Conservation (phyloP, 2,113 vertebrate species). For the Amblyornis subalaris region DNA sequence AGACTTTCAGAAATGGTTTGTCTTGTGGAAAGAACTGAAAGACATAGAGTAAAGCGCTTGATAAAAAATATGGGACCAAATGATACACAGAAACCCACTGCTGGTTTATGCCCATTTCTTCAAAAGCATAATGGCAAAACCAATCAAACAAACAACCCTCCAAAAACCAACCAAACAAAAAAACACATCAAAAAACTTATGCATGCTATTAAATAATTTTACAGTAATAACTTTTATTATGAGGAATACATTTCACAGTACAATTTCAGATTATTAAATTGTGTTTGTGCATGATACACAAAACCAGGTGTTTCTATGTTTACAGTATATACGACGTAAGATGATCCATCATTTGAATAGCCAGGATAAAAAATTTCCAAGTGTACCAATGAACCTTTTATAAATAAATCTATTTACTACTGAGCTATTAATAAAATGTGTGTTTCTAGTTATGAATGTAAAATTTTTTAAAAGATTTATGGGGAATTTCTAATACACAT, state of each 20-base stretch:
- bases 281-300: not conserved
- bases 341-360: not conserved
- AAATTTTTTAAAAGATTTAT: not conserved
- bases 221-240: not conserved
- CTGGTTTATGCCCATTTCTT: not conserved
- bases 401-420: not conserved
- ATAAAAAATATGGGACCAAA: not conserved
- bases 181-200: not conserved
- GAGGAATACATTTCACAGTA: not conserved
- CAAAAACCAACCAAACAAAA: not conserved
- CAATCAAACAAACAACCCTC: not conserved
- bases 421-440: not conserved
- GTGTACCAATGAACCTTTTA: not conserved
- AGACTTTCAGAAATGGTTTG: not conserved
- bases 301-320: not conserved
- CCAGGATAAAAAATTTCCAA: not conserved
- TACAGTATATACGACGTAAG: not conserved
- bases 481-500: not conserved
- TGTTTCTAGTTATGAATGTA: slow-evolving; percentile 6
- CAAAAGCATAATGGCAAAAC: not conserved
- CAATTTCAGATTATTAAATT: not conserved
- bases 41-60: not conserved
- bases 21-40: not conserved
- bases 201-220: not conserved
- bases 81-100: not conserved